Base-by-base conservation (phyloP, 2,888 invertebrate genomes). In the Gari tellinella region DNA sequence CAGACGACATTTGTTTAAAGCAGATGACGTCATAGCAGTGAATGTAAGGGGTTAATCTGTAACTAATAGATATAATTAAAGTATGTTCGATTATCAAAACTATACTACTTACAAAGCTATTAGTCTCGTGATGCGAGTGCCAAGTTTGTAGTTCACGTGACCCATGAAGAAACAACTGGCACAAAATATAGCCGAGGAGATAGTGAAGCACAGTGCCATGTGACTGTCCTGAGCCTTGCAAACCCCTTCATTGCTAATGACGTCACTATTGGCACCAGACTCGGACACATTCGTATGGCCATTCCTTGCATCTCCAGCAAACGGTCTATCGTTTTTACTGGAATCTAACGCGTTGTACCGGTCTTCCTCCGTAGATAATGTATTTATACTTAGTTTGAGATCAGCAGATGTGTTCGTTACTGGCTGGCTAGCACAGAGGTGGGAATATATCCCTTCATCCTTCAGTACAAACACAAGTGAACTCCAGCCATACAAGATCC, bases 401-500 rank as follows among this genome's bases (percentile, higher is more conserved):
- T 31, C 5, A 31, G 31, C 31, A 7, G 31, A 31, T 31, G 31
- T 7, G 31, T 31, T 31, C 31, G 4, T 10, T 31, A 10, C 4
- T 31, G 31, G 10, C 15, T 14, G 10, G 2, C 31, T 17, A 14
- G 15, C 51, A 64, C 86, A 86, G 1, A 83, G 66, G 41, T 83
- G 69, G 8, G 56, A 40, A 60, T 83, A 86, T 14, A 87, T 57
- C 3, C 81, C 77, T 41, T 86, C 85, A 37, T 84, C 78, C 52
- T 84, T 85, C 26, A 87, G 52, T 2, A 87, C 68, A 63, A 82
- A 87, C 12, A 86, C 84, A 2, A 87, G 69, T 0, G 87, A 85
- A 10, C 78, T 80, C 86, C 87, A 87, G n/a, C 87, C 87, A 60
- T 85, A 86, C n/a, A 86, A 48, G 10, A 83, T 73, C 14, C 87